Evolutionary conservation across 2,113 vertebrate species (phyloP).

Genomic region (Oncorhynchus nerka): DNA sequence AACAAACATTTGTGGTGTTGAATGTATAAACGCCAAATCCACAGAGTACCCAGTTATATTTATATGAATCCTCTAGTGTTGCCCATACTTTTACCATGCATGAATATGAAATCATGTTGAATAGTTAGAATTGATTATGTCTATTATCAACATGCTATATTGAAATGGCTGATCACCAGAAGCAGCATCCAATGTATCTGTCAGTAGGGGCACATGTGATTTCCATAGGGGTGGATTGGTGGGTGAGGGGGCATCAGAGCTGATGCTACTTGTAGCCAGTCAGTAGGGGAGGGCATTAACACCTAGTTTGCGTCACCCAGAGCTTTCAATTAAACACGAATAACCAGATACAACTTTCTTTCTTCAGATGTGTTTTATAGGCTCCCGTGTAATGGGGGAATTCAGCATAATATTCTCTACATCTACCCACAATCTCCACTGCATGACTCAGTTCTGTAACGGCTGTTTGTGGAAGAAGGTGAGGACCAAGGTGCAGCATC

Average conservation of each 20-base stretch:
- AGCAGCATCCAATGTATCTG: conserved; percentile 30
- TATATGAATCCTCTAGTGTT: too few relatives aligned
- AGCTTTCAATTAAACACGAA: conserved; percentile 77
- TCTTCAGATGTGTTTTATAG: conserved; percentile 69
- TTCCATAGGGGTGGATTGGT: conserved; percentile 22
- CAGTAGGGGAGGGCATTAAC: conserved; percentile 74
- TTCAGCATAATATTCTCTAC: conserved; percentile 66
- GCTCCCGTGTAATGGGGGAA: conserved; percentile 65
- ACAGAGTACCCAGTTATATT: neutral
- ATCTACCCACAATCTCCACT: conserved; percentile 59
- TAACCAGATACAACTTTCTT: conserved; percentile 73
- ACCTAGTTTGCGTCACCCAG: conserved; percentile 74
- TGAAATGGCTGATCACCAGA: neutral
- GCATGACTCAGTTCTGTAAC: conserved; percentile 57
- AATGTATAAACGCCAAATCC: neutral
- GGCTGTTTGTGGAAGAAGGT: too few relatives aligned
- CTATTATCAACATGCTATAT: neutral
- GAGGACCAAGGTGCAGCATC: too few relatives aligned
- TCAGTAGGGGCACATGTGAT: conserved; percentile 49
- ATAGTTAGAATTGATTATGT: neutral
- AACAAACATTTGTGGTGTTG: neutral
- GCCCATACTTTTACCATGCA: neutral
- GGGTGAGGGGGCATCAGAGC: conserved; percentile 53
- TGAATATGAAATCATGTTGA: neutral
- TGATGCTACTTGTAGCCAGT: conserved; percentile 65